These are phyloP conservation scores for Chrysomela aeneicollis DNA, from an alignment of 2,888 invertebrate species.

Conservation along the genomic window DNA sequence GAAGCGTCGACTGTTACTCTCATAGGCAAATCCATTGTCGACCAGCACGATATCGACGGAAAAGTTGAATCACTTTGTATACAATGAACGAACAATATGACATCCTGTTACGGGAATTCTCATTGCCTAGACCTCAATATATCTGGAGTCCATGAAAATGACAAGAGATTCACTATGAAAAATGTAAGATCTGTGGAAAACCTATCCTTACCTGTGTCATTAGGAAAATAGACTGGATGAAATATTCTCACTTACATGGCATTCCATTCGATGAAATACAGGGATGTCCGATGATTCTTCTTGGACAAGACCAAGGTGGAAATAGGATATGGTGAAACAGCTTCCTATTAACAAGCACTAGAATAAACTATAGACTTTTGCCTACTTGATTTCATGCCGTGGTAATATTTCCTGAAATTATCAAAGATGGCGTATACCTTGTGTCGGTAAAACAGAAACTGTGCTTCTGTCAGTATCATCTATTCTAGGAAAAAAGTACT, in stretches of 20 bases:
- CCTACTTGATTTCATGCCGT: too few species aligned
- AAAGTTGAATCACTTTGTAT: not conserved
- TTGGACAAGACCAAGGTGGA: not conserved
- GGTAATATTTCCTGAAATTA: too few species aligned
- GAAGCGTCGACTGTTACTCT: not conserved
- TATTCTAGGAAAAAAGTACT: too few species aligned
- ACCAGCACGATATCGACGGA: not conserved
- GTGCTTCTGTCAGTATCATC: too few species aligned
- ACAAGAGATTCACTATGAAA: not conserved
- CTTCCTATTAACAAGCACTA: too few species aligned
- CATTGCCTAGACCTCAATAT: not conserved
- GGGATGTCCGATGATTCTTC: not conserved
- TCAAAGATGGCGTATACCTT: too few species aligned
- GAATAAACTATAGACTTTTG: too few species aligned
- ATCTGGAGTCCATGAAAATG: not conserved
- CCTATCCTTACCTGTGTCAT: not conserved
- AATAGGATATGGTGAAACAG: too few species aligned
- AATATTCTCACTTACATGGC: not conserved
- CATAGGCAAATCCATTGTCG: not conserved
- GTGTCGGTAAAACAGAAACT: too few species aligned
- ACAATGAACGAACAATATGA: slow-evolving; percentile 1
- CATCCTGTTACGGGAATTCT: not conserved
- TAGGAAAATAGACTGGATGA: not conserved
- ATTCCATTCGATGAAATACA: not conserved
- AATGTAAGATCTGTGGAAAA: not conserved